phyloP scores from a whole-genome alignment of 2,888 invertebrate species.

The Norana najaformis region DNA sequence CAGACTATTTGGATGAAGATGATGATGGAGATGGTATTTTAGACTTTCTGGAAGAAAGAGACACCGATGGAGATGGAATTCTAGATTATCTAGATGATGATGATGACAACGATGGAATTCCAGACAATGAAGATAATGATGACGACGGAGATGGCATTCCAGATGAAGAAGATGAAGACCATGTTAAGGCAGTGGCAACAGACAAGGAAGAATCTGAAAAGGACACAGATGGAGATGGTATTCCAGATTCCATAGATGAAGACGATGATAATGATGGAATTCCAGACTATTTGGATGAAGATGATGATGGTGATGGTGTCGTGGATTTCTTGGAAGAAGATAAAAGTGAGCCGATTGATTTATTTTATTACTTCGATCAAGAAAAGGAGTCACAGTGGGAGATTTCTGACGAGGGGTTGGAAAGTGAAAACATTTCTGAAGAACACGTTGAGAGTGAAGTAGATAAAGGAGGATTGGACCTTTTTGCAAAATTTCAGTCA shows the following conservation, averaged over 20 bases:
- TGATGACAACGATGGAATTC: slow-evolving; percentile 51
- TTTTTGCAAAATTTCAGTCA: neutral
- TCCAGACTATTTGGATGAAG: slow-evolving; percentile 35
- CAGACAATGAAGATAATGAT: slow-evolving; percentile 46
- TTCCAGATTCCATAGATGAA: slow-evolving; percentile 43
- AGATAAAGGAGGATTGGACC: neutral
- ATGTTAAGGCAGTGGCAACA: slow-evolving; percentile 26
- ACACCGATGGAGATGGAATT: slow-evolving; percentile 42
- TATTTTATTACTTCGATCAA: neutral
- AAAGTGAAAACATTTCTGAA: neutral
- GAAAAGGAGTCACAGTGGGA: neutral
- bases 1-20: slow-evolving; percentile 40
- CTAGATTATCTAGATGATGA: slow-evolving; percentile 33
- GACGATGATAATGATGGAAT: slow-evolving; percentile 42
- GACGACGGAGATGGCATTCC: slow-evolving; percentile 46
- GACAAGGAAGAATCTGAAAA: neutral
- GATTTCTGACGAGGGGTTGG: neutral
- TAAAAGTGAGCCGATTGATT: slow-evolving; percentile 37
- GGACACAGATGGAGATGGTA: slow-evolving; percentile 41
- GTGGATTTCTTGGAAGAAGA: slow-evolving; percentile 43
- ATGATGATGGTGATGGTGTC: slow-evolving; percentile 38
- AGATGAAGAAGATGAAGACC: slow-evolving; percentile 47
- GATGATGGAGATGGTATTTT: slow-evolving; percentile 44
- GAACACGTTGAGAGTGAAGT: neutral
- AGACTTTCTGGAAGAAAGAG: slow-evolving; percentile 40